Percentiles rank a stretch among this genome's conserved stretches.
phyloP scores from a whole-genome alignment of 2,888 invertebrate genomes.

The Saturnia japonica region DNA sequence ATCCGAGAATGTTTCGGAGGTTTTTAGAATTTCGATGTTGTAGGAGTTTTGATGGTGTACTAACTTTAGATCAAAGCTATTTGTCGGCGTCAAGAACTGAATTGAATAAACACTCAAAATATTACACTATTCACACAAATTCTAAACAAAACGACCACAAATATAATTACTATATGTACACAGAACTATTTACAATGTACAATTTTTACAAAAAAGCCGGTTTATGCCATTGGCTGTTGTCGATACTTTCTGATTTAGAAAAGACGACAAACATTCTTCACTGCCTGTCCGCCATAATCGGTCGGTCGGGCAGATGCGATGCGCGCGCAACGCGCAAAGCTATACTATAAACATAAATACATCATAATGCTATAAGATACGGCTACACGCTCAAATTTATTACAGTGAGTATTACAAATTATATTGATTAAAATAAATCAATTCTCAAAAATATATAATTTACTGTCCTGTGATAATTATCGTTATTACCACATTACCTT shows the following conservation, averaged over 20 bases:
- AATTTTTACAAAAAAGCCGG: constrained; percentile 83
- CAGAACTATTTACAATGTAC: constrained; percentile 88
- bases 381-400: not conserved
- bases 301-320: constrained; percentile 78
- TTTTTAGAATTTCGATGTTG: constrained; percentile 50
- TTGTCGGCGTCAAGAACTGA: constrained; percentile 84
- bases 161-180: constrained; percentile 89
- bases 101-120: constrained; percentile 83
- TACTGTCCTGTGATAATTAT: no score
- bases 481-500: no score
- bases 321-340: constrained; percentile 82
- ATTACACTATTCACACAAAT: constrained; percentile 83
- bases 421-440: no score
- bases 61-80: constrained; percentile 67
- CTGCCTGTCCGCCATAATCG: constrained; percentile 81
- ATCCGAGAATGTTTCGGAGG: constrained; percentile 41
- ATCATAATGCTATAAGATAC: constrained; percentile 23
- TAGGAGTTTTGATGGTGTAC: constrained; percentile 68
- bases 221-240: constrained; percentile 86
- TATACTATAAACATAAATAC: constrained; percentile 76
- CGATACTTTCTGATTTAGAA: constrained; percentile 84
- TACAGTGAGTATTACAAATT: not conserved
- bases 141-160: constrained; percentile 83
- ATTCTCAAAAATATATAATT: no score
- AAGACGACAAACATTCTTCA: constrained; percentile 80